A percentile compares a stretch with the other conserved stretches of the same genome.
Conservation (phyloP, 1,140 invertebrate species). For the Holcopasites calliopsidis region DNA sequence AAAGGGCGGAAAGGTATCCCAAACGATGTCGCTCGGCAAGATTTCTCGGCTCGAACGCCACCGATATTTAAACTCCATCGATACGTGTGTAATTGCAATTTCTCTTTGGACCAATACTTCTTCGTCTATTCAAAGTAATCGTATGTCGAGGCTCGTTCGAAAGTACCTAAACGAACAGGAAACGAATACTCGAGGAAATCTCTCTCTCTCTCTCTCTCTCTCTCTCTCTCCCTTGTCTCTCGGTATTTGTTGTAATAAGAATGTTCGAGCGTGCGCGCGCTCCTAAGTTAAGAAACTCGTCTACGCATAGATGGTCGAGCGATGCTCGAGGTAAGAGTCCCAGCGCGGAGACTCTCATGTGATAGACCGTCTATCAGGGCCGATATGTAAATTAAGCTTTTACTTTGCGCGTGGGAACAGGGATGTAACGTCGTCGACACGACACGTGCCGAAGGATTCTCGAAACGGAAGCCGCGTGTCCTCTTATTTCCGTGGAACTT, state of each 20-base stretch:
- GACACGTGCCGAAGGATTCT: not conserved
- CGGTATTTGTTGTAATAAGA: slow-evolving; percentile 56
- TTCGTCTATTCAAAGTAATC: slow-evolving; percentile 63
- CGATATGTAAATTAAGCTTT: slow-evolving; percentile 47
- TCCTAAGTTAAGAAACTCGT: slow-evolving; percentile 65
- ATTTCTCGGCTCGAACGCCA: no score
- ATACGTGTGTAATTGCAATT: slow-evolving; percentile 59
- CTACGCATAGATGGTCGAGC: slow-evolving; percentile 41
- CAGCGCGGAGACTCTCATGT: slow-evolving; percentile 57
- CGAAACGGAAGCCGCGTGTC: not conserved
- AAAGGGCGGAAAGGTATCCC: no score
- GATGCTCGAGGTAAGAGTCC: slow-evolving; percentile 48
- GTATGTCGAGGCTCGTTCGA: slow-evolving; percentile 61
- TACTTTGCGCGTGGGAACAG: slow-evolving; percentile 22
- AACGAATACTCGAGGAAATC: not conserved
- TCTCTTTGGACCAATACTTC: slow-evolving; percentile 67
- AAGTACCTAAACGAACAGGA: slow-evolving; percentile 51
- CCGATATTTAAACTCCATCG: no score
- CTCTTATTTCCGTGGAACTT: no score
- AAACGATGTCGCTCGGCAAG: no score
- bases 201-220: slow-evolving; percentile 23
- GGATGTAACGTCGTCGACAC: slow-evolving; percentile 5
- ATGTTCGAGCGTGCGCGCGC: slow-evolving; percentile 62
- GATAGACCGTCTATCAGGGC: slow-evolving; percentile 51
- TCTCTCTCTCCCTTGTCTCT: slow-evolving; percentile 26